phyloP scores from a whole-genome alignment of 2,888 invertebrate genomes.

The Agrypnus murinus region DNA sequence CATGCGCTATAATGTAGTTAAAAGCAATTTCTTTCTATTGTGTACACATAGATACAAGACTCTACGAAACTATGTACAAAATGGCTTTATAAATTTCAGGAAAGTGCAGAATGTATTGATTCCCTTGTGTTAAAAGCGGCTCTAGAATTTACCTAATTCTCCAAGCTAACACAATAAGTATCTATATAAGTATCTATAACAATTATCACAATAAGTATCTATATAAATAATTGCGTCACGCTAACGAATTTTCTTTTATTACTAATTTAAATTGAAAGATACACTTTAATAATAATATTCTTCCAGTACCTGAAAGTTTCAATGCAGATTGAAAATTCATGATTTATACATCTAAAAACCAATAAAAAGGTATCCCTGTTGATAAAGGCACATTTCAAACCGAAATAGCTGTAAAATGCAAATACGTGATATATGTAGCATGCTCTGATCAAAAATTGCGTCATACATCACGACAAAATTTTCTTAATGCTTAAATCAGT shows the following conservation, averaged over 20 bases:
- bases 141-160: not conserved
- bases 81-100: slow-evolving; percentile 7
- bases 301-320: too few species aligned
- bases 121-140: not conserved
- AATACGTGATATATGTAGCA: not conserved
- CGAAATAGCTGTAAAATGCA: not conserved
- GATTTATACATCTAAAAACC: too few species aligned
- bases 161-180: too few species aligned
- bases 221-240: not conserved
- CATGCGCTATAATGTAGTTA: too few species aligned
- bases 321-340: too few species aligned
- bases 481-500: not conserved
- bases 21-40: too few species aligned
- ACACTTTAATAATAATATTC: too few species aligned
- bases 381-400: not conserved
- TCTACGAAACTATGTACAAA: slow-evolving; percentile 12
- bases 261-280: too few species aligned
- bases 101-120: not conserved
- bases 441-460: slow-evolving; percentile 5
- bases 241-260: not conserved
- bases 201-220: too few species aligned
- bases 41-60: too few species aligned
- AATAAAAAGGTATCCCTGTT: too few species aligned
- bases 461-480: slow-evolving; percentile 3
- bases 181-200: slow-evolving; percentile 1